Conservation (phyloP, 2,888 invertebrate species). For the Dendrolimus houi region DNA sequence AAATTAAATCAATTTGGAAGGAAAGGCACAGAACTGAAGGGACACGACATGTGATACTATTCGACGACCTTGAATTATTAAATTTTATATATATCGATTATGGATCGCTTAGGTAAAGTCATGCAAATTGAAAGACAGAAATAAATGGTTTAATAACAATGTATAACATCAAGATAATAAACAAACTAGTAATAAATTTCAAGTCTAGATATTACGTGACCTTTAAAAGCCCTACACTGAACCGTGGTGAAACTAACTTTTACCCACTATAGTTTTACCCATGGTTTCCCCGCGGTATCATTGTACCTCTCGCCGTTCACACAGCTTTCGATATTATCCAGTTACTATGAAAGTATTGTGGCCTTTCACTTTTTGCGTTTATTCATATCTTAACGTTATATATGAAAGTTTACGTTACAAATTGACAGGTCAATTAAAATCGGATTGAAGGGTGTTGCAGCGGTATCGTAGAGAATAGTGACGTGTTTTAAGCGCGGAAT, state of each 20-base stretch:
- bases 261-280: constrained; percentile 9
- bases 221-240: not conserved
- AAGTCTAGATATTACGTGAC: constrained; percentile 3
- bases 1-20: too few species aligned
- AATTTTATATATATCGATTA: too few species aligned
- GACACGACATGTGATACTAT: too few species aligned
- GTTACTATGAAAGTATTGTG: constrained; percentile 60
- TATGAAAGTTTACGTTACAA: not conserved
- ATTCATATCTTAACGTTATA: not conserved
- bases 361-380: constrained; percentile 68
- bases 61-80: too few species aligned
- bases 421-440: constrained; percentile 6
- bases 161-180: too few species aligned
- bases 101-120: too few species aligned
- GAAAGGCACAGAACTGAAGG: too few species aligned
- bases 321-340: constrained; percentile 58
- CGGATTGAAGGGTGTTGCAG: not conserved
- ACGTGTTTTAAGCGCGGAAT: too few species aligned
- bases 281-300: constrained; percentile 45
- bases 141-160: too few species aligned
- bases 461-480: too few species aligned
- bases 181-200: too few species aligned
- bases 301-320: constrained; percentile 43
- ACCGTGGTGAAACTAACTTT: not conserved
- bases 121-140: too few species aligned